phyloP scores from a whole-genome alignment of 2,888 invertebrate genomes.

The Thalpophila matura region DNA sequence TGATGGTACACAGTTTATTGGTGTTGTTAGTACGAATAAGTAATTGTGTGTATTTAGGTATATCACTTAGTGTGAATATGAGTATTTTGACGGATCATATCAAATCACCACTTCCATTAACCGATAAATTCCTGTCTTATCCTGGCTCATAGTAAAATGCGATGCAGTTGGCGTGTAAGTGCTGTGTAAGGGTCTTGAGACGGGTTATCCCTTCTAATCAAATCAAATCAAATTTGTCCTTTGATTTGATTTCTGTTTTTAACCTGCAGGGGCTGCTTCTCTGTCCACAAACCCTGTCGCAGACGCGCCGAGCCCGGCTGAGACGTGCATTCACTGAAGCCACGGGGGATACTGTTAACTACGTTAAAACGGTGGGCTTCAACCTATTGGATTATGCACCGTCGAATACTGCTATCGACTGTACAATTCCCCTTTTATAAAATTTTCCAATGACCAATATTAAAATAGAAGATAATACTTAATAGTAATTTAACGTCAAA shows the following conservation, averaged over 20 bases:
- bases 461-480: constrained; percentile 5
- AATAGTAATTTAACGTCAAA: constrained; percentile 8
- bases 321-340: constrained; percentile 97
- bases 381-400: constrained; percentile 83
- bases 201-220: constrained; percentile 72
- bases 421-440: constrained; percentile 76
- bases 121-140: constrained; percentile 44
- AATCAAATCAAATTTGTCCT: constrained; percentile 80
- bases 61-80: constrained; percentile 55
- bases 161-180: constrained; percentile 80
- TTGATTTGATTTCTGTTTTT: constrained; percentile 86
- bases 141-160: constrained; percentile 54
- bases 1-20: constrained; percentile 41
- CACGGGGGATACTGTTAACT: constrained; percentile 96
- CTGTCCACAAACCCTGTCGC: constrained; percentile 97
- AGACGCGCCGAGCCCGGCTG: constrained; percentile 95
- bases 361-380: constrained; percentile 96
- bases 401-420: constrained; percentile 79
- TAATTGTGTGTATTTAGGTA: constrained; percentile 46
- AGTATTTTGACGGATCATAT: constrained; percentile 47
- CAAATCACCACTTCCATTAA: constrained; percentile 40
- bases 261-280: constrained; percentile 95
- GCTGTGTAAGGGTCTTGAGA: constrained; percentile 85
- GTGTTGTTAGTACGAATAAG: constrained; percentile 46
- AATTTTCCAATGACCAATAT: constrained; percentile 14